A percentile compares a stretch with the other conserved stretches of the same genome.
Evolutionary conservation across 2,888 invertebrate genomes (phyloP).

Genomic region (Drosophila basisetae): DNA sequence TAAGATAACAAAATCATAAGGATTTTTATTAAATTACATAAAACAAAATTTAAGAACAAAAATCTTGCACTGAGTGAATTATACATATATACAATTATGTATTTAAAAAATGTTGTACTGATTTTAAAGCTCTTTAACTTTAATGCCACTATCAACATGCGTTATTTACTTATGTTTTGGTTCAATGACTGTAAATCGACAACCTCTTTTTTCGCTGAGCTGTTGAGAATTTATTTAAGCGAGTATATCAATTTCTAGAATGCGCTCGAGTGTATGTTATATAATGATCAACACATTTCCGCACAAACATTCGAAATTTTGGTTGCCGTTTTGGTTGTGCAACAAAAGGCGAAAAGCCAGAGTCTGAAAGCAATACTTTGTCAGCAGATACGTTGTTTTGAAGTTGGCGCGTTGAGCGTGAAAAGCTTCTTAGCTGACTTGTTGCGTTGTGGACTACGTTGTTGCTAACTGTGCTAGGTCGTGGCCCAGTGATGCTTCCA

Average conservation of each 20-base stretch:
- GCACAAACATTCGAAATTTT: not conserved
- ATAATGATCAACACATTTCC: conserved; percentile 27
- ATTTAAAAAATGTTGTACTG: not conserved
- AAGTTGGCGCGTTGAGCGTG: conserved; percentile 21
- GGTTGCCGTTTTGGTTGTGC: conserved; percentile 5
- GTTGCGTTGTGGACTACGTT: conserved; percentile 10
- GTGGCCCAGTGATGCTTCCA: conserved; percentile 21
- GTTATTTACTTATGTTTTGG: not conserved
- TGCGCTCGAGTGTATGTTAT: conserved; percentile 1
- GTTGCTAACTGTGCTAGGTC: conserved; percentile 47
- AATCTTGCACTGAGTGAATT: not conserved
- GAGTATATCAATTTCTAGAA: conserved; percentile 5
- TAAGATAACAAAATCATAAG: not conserved
- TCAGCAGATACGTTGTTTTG: conserved; percentile 1
- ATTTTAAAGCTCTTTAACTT: not conserved
- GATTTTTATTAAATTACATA: not conserved
- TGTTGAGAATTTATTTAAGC: not conserved
- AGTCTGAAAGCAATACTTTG: not conserved
- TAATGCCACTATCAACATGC: not conserved
- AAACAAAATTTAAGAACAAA: not conserved
- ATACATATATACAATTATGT: not conserved
- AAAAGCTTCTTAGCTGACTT: conserved; percentile 14
- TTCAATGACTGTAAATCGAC: conserved; percentile 35
- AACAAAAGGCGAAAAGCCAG: not conserved
- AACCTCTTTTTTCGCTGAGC: conserved; percentile 24